Evolutionary conservation across 2,113 vertebrate species (phyloP).

Genomic region (Anguilla rostrata): DNA sequence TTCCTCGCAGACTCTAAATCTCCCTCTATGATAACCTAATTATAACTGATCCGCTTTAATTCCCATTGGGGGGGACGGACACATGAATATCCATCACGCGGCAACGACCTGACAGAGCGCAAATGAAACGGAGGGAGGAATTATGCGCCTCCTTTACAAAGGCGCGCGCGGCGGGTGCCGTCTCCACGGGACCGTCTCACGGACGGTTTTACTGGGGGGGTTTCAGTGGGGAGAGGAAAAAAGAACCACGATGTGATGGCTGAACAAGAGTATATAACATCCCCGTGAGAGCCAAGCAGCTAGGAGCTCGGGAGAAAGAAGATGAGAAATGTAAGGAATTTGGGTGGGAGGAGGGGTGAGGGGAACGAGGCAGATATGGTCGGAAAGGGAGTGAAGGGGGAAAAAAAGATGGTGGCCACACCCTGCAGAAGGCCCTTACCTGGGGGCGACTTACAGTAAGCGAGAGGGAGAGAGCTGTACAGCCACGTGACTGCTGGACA

Average conservation of each 20-base stretch:
- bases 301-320: no score
- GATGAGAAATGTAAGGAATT: neutral
- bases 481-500: no score
- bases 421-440: no score
- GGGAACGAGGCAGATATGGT: no score
- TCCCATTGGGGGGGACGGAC: neutral
- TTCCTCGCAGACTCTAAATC: neutral
- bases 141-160: neutral
- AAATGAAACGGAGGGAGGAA: slow-evolving; percentile 22
- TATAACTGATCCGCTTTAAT: slow-evolving; percentile 30
- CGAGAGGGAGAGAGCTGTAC: no score
- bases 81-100: slow-evolving; percentile 23
- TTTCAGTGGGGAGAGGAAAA: neutral
- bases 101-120: neutral
- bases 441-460: no score
- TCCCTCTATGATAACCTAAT: slow-evolving; percentile 33
- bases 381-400: no score
- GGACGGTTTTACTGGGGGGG: neutral
- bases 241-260: no score
- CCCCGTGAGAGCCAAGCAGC: no score
- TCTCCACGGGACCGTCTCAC: neutral
- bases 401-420: no score
- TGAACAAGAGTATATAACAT: no score
- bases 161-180: neutral
- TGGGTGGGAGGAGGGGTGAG: neutral